These are phyloP conservation scores for Mallotus villosus DNA, from an alignment of 2,797 vertebrate species.

Conservation along the genomic window DNA sequence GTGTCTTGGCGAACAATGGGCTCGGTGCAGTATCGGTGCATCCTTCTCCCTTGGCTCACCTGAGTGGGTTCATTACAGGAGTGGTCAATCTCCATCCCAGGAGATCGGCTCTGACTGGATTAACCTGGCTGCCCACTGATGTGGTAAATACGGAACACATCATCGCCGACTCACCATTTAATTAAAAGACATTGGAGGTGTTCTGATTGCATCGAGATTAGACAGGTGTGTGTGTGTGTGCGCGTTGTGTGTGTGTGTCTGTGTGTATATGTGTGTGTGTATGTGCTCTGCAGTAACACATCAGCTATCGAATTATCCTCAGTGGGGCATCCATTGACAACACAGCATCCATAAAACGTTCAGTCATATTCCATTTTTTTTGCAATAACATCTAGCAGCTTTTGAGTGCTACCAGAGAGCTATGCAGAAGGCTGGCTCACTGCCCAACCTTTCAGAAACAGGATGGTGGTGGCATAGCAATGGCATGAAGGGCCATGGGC, in stretches of 20 bases:
- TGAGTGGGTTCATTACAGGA: constrained; percentile 42
- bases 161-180: constrained; percentile 41
- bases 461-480: constrained; percentile 45
- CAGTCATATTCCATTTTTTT: background rate
- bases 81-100: constrained; percentile 47
- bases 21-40: background rate
- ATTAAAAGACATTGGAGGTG: constrained; percentile 57
- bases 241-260: background rate
- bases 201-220: constrained; percentile 55
- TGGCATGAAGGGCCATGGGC: constrained; percentile 45
- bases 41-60: constrained; percentile 19
- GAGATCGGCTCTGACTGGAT: constrained; percentile 58
- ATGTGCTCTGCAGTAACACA: constrained; percentile 30
- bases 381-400: background rate
- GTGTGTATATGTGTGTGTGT: too few relatives aligned
- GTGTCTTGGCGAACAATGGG: background rate
- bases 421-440: background rate
- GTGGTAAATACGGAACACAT: constrained; percentile 59
- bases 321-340: background rate
- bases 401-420: background rate
- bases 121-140: constrained; percentile 63
- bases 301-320: constrained; percentile 13
- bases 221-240: background rate
- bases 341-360: background rate
- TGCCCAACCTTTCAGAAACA: background rate